Base-by-base conservation (phyloP, 2,797 vertebrate genomes). In the Tangara arthus region DNA sequence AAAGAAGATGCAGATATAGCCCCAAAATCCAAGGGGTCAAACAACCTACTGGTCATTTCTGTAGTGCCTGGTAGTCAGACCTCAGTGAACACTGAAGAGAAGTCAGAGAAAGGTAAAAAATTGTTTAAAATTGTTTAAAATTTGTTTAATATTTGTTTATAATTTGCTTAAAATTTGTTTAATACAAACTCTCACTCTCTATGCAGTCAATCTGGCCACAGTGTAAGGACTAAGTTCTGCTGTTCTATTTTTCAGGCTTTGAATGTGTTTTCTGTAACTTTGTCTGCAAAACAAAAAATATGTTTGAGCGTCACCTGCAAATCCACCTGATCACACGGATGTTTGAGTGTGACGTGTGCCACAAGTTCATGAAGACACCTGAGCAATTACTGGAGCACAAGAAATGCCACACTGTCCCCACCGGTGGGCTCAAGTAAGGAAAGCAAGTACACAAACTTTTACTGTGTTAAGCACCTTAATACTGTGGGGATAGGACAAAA, bases 381-480 rank as follows among this genome's bases (percentile, higher is more conserved):
- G 99, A 99, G 96, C 99, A 99, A 97, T 99, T 99, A 96, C 97
- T 99, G 99, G 99, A 99, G 98, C 99, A 99, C 98, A 99, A 99
- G 98, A 99, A 99, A 98, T 99, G 99, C 98, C 99, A 99, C 98
- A 99, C 99, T 97, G 98, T 99, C 98, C 99, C 99, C 97, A 99
- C 99, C 93, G 99, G 99, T 99, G 99, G 99, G 98, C 99, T 99
- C 99, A 99, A 99, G 99, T 99, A 99, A 99, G 99, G 99, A 99
- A 99, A 99, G 99, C 99, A 99, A 99, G 99, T 99, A 99, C 98
- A 98, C 97, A 97, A 98, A 97, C 97, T 98, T 98, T 98, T 98
- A 97, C 97, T 98, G 98, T 97, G 97, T 98, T 98, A 96, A 97
- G 97, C 96, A 96, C 89, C 68, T 92, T 96, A 77, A 49, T 87